Evolutionary conservation across 2,888 invertebrate species (phyloP).

Genomic region (Branchinecta sandiegonensis): DNA sequence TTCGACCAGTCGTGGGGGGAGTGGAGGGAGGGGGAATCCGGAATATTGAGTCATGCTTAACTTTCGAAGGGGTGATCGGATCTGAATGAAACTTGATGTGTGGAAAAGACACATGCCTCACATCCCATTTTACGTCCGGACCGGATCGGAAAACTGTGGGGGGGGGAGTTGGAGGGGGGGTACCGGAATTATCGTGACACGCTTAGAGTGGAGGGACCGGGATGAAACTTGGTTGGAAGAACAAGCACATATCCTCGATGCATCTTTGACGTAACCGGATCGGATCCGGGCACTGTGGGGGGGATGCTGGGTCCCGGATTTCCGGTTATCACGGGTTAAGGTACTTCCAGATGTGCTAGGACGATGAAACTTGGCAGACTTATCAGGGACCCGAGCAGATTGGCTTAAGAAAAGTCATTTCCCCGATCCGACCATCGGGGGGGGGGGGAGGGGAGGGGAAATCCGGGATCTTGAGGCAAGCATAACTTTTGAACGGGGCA

Average conservation of each 20-base stretch:
- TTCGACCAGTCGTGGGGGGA: neutral
- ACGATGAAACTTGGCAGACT: too few species aligned
- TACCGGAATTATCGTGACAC: neutral
- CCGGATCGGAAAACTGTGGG: neutral
- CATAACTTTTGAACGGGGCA: too few species aligned
- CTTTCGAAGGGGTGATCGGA: neutral
- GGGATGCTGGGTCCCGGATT: too few species aligned
- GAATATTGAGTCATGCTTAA: neutral
- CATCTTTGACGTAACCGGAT: neutral
- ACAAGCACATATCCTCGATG: neutral
- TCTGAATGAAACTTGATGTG: neutral
- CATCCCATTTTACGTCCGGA: neutral
- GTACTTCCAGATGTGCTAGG: too few species aligned
- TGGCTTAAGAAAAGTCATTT: too few species aligned
- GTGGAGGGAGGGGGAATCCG: neutral
- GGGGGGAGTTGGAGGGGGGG: neutral
- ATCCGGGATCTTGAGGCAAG: too few species aligned
- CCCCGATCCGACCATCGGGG: too few species aligned
- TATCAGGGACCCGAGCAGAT: too few species aligned
- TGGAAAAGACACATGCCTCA: neutral
- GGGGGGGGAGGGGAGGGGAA: too few species aligned
- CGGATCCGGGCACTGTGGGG: neutral
- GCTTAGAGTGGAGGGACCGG: neutral
- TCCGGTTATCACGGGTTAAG: too few species aligned
- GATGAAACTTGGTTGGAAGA: neutral